A percentile compares a stretch with the other conserved stretches of the same genome.
Evolutionary conservation across 2,797 vertebrate species (phyloP).

Genomic region (Rousettus madagascariensis): DNA sequence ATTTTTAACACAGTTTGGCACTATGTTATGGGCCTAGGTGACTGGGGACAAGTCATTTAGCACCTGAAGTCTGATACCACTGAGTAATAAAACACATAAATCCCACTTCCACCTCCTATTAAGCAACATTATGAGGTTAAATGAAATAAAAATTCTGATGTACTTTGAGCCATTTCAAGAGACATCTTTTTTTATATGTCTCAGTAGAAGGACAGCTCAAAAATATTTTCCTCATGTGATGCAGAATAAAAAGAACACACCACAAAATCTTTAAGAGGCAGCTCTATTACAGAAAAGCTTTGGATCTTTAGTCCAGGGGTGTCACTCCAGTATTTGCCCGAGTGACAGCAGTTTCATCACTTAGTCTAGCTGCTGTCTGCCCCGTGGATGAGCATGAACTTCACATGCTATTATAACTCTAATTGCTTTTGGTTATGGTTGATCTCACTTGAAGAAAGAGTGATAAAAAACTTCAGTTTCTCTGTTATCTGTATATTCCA

Average conservation of each 20-base stretch:
- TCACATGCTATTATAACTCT: conserved; percentile 72
- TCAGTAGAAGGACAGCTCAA: not conserved
- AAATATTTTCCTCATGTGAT: not conserved
- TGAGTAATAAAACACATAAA: not conserved
- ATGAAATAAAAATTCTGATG: not conserved
- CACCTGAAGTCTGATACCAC: not conserved
- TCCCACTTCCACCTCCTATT: not conserved
- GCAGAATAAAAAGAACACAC: not conserved
- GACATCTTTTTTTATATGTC: not conserved
- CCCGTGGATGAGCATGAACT: conserved; percentile 5
- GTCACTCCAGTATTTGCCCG: not conserved
- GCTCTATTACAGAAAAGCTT: not conserved
- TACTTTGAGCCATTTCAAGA: not conserved
- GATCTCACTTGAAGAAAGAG: conserved; percentile 77
- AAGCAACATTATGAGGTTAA: conserved; percentile 34
- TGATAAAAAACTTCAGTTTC: conserved; percentile 73
- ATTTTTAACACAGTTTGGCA: not conserved
- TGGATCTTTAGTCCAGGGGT: not conserved
- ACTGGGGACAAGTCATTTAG: not conserved
- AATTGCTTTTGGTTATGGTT: conserved; percentile 77
- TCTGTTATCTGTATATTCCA: conserved; percentile 76
- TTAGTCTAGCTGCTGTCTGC: conserved; percentile 39
- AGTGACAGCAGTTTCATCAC: not conserved
- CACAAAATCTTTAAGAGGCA: not conserved
- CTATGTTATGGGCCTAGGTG: not conserved